Base-by-base conservation (phyloP, 2,888 invertebrate species). In the Polyploca ridens region DNA sequence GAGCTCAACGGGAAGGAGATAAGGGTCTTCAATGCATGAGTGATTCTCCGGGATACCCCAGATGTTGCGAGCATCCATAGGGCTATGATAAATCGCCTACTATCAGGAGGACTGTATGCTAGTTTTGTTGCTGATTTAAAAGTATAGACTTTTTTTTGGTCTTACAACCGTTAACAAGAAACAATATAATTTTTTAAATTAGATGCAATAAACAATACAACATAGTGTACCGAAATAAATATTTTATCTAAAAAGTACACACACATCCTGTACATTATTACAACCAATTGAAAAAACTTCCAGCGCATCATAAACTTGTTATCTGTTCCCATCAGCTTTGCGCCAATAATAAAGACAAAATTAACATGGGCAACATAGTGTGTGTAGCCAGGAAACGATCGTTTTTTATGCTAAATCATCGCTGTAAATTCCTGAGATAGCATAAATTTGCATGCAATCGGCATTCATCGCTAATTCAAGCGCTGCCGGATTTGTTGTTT, bases 301-400 rank as follows among this genome's bases (percentile, higher is more conserved):
- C 27, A 61, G 69, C 44, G 70, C 67, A 70, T 63, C 66, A 70
- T 72, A 65, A 67, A 66, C 62, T 59, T 33, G 54, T 68, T 72
- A 76, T 71, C 71, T 66, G 46, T 65, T 65, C 63, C 57, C 62
- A 72, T 72, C 72, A 63, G 65, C 65, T 59, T 65, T 69, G 68
- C 70, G 66, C 67, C 72, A 68, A 64, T 69, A 68, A 64, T 66
- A 63, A 66, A 63, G 11, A 65, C 70, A 67, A 73, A 82, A 85
- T 86, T 85, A 84, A 71, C 81, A 86, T 85, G 84, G 80, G 75
- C 83, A 78, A 75, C 76, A 85, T 84, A 83, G 82, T 84, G 74
- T 77, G 73, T 69, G 71, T 67, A 69, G 81, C 77, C 84, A 88
- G 86, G 85, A 86, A 88, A 86, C 80, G 76, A 77, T 79, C 72